A percentile compares a stretch with the other conserved stretches of the same genome.
phyloP scores from a whole-genome alignment of 2,113 vertebrate genomes.

The Cebus imitator region DNA sequence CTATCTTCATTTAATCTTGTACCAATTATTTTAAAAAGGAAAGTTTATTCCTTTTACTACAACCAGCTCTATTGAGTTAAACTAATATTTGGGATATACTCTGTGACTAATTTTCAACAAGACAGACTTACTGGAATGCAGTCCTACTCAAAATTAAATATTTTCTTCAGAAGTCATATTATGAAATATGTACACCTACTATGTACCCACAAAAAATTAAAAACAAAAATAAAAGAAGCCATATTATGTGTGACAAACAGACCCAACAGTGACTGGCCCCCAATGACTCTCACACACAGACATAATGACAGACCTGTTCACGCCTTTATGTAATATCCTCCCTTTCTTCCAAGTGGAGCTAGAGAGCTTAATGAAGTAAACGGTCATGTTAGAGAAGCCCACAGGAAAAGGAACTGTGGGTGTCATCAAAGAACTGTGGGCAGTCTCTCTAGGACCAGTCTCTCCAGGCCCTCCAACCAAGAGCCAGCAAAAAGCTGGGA shows the following conservation, averaged over 20 bases:
- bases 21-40: background rate
- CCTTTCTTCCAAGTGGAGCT: background rate
- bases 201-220: too few relatives aligned
- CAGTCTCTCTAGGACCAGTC: background rate
- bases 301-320: background rate
- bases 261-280: background rate
- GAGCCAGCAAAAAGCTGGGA: background rate
- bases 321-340: background rate
- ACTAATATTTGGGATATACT: background rate
- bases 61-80: background rate
- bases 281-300: background rate
- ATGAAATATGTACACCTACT: too few relatives aligned
- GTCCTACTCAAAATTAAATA: background rate
- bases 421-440: background rate
- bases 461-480: background rate
- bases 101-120: background rate
- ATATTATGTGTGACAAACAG: background rate
- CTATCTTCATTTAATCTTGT: background rate
- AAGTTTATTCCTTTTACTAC: constrained; percentile 1
- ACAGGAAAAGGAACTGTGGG: background rate
- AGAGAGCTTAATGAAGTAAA: background rate
- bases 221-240: background rate
- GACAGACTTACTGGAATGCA: background rate
- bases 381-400: background rate
- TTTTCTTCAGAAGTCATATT: background rate